These are phyloP conservation scores for Loripinus fragilis DNA, from an alignment of 2,888 invertebrate genomes.

Conservation along the genomic window DNA sequence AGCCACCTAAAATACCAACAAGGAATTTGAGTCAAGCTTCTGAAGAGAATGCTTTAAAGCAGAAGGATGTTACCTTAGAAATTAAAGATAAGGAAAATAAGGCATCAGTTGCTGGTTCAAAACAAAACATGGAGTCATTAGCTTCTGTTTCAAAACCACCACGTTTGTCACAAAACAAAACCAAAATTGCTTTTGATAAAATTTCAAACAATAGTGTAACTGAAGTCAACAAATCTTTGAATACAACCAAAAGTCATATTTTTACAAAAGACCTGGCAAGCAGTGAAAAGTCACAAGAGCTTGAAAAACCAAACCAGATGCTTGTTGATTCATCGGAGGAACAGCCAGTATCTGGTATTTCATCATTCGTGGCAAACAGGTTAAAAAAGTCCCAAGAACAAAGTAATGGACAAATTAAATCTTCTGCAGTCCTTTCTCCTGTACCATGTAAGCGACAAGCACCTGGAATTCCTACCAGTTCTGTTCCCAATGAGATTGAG, in stretches of 20 bases:
- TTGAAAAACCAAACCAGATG: conserved; percentile 18
- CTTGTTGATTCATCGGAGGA: conserved; percentile 32
- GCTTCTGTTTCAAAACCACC: conserved; percentile 7
- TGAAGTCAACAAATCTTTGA: conserved; percentile 9
- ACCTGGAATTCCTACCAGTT: conserved; percentile 40
- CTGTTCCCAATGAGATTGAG: conserved; percentile 23
- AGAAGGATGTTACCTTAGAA: background rate
- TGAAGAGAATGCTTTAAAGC: background rate
- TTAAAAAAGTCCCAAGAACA: conserved; percentile 57
- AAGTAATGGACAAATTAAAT: conserved; percentile 48
- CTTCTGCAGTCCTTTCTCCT: conserved; percentile 51
- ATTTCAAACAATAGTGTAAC: background rate
- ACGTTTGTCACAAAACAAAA: background rate
- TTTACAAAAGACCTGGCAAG: conserved; percentile 29
- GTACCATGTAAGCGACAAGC: conserved; percentile 59
- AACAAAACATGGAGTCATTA: background rate
- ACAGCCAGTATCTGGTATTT: conserved; percentile 63
- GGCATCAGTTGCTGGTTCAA: too few species aligned
- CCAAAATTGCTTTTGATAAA: conserved; percentile 11
- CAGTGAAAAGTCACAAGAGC: conserved; percentile 14
- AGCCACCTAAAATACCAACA: conserved; percentile 30
- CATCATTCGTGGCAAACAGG: conserved; percentile 67
- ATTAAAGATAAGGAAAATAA: background rate
- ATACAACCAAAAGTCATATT: conserved; percentile 28
- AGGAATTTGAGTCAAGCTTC: conserved; percentile 4